Evolutionary conservation across 2,113 vertebrate genomes (phyloP).

Genomic region (Cebus imitator): DNA sequence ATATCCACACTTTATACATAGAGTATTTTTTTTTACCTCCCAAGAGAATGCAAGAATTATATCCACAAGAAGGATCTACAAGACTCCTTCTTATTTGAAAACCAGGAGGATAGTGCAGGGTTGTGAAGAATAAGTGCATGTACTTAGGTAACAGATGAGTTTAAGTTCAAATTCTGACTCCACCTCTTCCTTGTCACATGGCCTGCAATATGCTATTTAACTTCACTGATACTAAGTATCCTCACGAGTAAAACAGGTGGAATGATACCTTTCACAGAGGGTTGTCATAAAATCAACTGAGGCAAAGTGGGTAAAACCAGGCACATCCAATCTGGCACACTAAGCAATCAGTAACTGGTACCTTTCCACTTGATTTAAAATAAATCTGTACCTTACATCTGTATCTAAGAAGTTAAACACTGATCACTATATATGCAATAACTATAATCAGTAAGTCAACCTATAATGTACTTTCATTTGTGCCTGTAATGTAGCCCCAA

Average conservation of each 20-base stretch:
- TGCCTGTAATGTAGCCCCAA: neutral
- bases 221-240: neutral
- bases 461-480: neutral
- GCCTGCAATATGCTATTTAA: neutral
- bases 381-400: neutral
- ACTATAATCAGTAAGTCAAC: neutral
- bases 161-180: slow-evolving; percentile 19
- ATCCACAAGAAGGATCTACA: neutral
- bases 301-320: neutral
- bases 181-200: neutral
- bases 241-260: neutral
- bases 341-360: neutral
- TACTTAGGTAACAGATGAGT: neutral
- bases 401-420: neutral
- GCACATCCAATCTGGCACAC: neutral
- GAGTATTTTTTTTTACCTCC: neutral
- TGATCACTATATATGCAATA: neutral
- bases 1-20: neutral
- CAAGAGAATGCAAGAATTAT: neutral
- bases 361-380: neutral
- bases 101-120: neutral
- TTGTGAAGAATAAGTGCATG: neutral
- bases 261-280: neutral
- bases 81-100: neutral
- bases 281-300: neutral